Evolutionary conservation across 2,797 vertebrate species (phyloP).

Genomic region (Notamacropus eugenii): DNA sequence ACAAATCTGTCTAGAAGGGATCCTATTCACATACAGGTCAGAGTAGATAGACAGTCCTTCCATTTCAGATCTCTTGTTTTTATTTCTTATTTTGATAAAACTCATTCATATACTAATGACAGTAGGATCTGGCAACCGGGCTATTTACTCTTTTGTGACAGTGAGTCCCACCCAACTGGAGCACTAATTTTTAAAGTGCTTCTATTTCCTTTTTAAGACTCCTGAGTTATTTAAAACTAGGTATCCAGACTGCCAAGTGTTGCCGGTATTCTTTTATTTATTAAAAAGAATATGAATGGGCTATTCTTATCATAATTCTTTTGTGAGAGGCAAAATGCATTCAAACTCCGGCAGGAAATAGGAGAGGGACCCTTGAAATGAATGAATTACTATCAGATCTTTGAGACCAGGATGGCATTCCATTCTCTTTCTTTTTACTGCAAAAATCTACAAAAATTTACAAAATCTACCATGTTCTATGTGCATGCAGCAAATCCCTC

Average conservation of each 20-base stretch:
- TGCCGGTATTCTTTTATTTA: not conserved
- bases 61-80: not conserved
- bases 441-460: not conserved
- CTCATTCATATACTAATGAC: conserved; percentile 7
- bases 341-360: not conserved
- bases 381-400: not conserved
- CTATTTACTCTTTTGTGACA: not conserved
- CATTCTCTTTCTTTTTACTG: not conserved
- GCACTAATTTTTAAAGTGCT: not conserved
- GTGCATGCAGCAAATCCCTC: not conserved
- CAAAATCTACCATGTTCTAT: not conserved
- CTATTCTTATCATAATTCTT: not conserved
- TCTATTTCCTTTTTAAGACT: not conserved
- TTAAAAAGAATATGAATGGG: not conserved
- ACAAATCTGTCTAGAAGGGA: not conserved
- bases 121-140: not conserved
- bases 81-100: conserved; percentile 1
- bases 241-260: not conserved
- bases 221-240: conserved; percentile 2
- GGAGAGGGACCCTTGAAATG: not conserved
- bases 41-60: not conserved
- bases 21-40: not conserved
- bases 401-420: not conserved
- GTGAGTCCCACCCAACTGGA: not conserved
- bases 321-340: not conserved